Evolutionary conservation across 2,113 vertebrate genomes (phyloP).

Genomic region (Hystrix cristata): DNA sequence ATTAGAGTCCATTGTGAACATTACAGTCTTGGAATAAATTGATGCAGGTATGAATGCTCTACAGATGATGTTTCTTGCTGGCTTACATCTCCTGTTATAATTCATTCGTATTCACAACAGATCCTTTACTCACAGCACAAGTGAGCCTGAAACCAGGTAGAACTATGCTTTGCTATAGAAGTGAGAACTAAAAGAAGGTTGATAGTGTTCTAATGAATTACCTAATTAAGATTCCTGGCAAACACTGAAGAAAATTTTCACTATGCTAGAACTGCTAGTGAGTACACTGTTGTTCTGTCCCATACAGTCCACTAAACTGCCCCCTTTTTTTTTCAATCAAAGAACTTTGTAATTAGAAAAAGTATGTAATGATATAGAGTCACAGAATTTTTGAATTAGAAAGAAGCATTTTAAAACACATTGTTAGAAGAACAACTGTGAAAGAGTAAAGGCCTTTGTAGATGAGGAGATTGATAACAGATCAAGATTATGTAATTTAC

Average conservation of each 20-base stretch:
- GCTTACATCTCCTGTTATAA: background rate
- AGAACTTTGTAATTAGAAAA: background rate
- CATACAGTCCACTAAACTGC: background rate
- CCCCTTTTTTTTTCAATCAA: constrained; percentile 20
- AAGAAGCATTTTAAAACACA: background rate
- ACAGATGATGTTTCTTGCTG: constrained; percentile 7
- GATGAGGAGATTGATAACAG: background rate
- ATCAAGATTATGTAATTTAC: background rate
- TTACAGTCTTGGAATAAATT: constrained; percentile 47
- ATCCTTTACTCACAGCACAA: constrained; percentile 50
- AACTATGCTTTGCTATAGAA: background rate
- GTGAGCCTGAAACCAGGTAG: constrained; percentile 39
- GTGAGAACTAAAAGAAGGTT: background rate
- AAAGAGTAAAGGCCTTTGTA: constrained; percentile 15
- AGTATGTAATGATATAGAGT: background rate
- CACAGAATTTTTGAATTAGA: constrained; percentile 31
- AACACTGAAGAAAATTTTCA: constrained; percentile 9
- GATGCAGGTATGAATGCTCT: background rate
- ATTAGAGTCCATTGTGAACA: background rate
- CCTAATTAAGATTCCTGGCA: constrained; percentile 16
- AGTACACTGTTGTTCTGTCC: background rate
- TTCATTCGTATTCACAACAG: constrained; percentile 34
- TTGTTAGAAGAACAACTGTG: background rate
- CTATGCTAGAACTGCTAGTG: background rate
- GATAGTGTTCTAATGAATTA: constrained; percentile 50